Base-by-base conservation (phyloP, 2,113 vertebrate genomes). In the Myxocyprinus asiaticus region DNA sequence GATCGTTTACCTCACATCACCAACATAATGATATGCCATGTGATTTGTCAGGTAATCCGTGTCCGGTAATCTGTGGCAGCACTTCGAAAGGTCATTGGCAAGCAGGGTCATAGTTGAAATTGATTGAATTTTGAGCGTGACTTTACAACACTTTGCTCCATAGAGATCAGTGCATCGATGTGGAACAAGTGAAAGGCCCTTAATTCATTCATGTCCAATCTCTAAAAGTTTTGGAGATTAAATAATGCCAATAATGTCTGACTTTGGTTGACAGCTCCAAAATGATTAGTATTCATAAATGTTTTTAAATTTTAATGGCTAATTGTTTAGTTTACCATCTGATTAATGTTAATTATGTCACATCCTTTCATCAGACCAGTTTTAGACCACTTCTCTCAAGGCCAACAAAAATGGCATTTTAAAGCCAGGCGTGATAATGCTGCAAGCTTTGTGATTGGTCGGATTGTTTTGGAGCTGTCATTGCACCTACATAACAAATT, bases 281-380 rank as follows among this genome's bases (percentile, higher is more conserved):
- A 74, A 44, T 42, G 43, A 78, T 67, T 64, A 67, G 48, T 47
- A 51, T 51, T 48, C 63, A 43, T 74, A 17, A 22, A 67, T 75
- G 22, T 33, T 4, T 56, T 48, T 50, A 43, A 44, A 63, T 79
- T 59, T 70, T 7, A 61, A 61, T 79, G 70, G 12, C 72, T 61
- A 62, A 69, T 76, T 76, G 45, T 59, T 62, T 51, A 50, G 74
- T 72, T 77, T 59, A n/a, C 17, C 11, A 45, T 59, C 66, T 83
- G 67, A 70, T 67, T 43, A 69, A 65, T 64, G 73, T 61, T 80
- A 12, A 45, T 45, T 11, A 67, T 15, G 15, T 11, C 63, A n/a
- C 59, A 6, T 56, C 17, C 53, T 69, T n/a, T 78, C 50, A 33
- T 33, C 17, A n/a, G 22, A 50, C 12, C 1, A 5, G 47, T 33